These are phyloP conservation scores for Salvelinus alpinus DNA, from an alignment of 2,113 vertebrate genomes.

Conservation along the genomic window DNA sequence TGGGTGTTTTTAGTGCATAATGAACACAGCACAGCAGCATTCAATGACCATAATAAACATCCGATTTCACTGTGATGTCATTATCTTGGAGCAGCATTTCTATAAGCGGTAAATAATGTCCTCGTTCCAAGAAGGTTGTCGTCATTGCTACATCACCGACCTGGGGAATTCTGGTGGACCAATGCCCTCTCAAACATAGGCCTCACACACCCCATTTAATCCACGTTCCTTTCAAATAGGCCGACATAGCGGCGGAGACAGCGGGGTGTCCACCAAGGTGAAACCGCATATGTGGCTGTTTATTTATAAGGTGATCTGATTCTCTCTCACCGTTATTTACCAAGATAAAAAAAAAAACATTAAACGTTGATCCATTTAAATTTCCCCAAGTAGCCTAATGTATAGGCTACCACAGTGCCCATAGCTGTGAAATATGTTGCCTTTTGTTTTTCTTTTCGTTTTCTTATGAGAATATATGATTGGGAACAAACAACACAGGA, in stretches of 20 bases:
- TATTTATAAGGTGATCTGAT: background rate
- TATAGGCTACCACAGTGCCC: no score
- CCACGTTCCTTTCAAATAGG: no score
- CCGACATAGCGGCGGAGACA: no score
- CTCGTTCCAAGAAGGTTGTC: constrained; percentile 54
- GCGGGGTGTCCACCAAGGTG: background rate
- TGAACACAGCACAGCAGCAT: background rate
- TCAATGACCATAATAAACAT: background rate
- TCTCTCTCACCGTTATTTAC: background rate
- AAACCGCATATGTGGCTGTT: background rate
- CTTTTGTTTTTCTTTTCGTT: background rate
- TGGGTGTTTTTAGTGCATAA: background rate
- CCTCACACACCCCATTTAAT: no score
- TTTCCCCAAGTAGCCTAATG: no score
- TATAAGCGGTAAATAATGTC: constrained; percentile 20
- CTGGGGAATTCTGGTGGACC: background rate
- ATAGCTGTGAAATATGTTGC: background rate
- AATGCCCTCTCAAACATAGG: background rate
- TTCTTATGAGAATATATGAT: background rate
- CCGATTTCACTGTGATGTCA: no score
- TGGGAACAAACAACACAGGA: background rate
- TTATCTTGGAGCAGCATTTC: no score
- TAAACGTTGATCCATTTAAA: no score
- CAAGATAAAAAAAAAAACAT: background rate
- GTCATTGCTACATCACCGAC: constrained; percentile 42